Evolutionary conservation across 2,888 invertebrate genomes (phyloP).

Genomic region (Papilio gigon): DNA sequence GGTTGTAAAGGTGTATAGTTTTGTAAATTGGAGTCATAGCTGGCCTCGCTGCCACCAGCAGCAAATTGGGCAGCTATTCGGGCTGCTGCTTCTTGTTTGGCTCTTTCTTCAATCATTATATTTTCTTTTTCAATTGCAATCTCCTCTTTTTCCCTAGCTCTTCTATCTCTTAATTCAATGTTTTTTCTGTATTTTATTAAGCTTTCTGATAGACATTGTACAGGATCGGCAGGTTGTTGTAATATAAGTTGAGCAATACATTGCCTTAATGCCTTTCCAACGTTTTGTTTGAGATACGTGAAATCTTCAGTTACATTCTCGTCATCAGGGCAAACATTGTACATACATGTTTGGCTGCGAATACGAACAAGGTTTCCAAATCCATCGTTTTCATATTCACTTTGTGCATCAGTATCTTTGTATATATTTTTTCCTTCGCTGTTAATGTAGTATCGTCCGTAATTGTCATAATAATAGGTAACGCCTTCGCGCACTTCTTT

Average conservation of each 20-base stretch:
- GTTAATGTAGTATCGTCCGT: conserved; percentile 72
- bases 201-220: conserved; percentile 65
- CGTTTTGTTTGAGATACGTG: conserved; percentile 67
- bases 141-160: conserved; percentile 62
- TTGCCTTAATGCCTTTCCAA: conserved; percentile 69
- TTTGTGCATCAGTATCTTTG: conserved; percentile 64
- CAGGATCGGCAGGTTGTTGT: conserved; percentile 73
- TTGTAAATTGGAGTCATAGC: conserved; percentile 70
- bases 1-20: conserved; percentile 59
- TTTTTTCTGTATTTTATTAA: conserved; percentile 71
- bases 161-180: conserved; percentile 65
- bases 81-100: conserved; percentile 64
- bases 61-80: conserved; percentile 58
- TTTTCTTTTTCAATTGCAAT: conserved; percentile 65
- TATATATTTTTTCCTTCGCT: conserved; percentile 72
- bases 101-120: conserved; percentile 63
- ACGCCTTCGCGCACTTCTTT: conserved; percentile 69
- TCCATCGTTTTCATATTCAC: conserved; percentile 78
- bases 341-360: conserved; percentile 65
- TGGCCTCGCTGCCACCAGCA: conserved; percentile 71
- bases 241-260: conserved; percentile 72
- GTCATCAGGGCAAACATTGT: conserved; percentile 68
- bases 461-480: conserved; percentile 72
- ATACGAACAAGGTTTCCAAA: conserved; percentile 77
- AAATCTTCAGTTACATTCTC: conserved; percentile 73